Evolutionary conservation across 2,797 vertebrate species (phyloP), one percentile per base, ranked within the genome.

Genomic region (Sciurus carolinensis): DNA sequence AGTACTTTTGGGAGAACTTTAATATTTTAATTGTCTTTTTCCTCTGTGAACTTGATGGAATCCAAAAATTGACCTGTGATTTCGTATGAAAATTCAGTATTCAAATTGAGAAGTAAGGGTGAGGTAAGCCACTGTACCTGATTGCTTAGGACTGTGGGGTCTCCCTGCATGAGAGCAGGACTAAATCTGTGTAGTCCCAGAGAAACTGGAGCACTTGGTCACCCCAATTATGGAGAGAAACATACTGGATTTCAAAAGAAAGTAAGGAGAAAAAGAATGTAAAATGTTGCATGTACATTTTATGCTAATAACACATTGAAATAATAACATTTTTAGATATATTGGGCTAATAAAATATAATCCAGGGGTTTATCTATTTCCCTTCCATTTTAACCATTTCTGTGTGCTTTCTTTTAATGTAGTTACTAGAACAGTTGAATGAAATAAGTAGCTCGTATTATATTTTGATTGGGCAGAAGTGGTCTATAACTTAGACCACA

Each of bases 41-140:
- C 52, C n/a, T 64, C 18, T 62, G 3, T 79, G 26, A 47, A 47
- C 64, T 86, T 80, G 54, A 82, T 73, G 44, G 10, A 90, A n/a
- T 92, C 52, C 47, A 91, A 88, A 76, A 54, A 64, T 42, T 90
- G 54, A 80, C 83, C 10, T 89, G 15, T 28, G 59, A 33, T 71
- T 92, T 71, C 72, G 94, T 14, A 87, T 94, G 12, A 83, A 52
- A 95, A 42, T 30, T 52, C 67, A 81, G 30, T 76, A 77, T 85
- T 94, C 39, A 91, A 84, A 76, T 71, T 57, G 47, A 76, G 80
- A 66, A 81, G 66, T 47, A 20, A 73, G 30, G 1, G 7, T 50
- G 24, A 62, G 8, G 5, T 62, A n/a, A 59, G 14, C 44, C 62
- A 22, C 7, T 22, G 8, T 3, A 5, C 57, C 7, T 30, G 20